phyloP scores from a whole-genome alignment of 2,113 vertebrate species.

The Oreochromis tanganicae region DNA sequence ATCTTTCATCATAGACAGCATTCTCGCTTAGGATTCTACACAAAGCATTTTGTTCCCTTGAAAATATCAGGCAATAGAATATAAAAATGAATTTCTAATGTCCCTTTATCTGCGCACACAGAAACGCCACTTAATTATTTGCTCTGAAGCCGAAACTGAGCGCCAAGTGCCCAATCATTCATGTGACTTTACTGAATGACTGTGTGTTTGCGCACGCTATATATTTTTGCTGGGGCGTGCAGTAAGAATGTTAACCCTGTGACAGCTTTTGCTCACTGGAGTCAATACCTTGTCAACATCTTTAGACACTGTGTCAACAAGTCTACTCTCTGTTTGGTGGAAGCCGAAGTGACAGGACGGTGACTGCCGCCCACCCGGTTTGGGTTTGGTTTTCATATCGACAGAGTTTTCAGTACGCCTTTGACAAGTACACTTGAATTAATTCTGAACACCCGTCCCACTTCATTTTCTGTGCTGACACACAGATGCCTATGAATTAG shows the following conservation, averaged over 20 bases:
- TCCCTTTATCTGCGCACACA: conserved; percentile 23
- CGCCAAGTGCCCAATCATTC: conserved; percentile 22
- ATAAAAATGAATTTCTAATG: conserved; percentile 29
- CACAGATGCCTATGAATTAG: neutral
- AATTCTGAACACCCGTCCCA: neutral
- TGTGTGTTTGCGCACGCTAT: conserved; percentile 2
- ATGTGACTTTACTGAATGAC: conserved; percentile 18
- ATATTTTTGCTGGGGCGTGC: neutral
- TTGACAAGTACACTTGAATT: neutral
- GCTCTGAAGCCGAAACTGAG: conserved; percentile 25
- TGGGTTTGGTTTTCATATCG: conserved; percentile 3
- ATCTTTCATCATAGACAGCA: conserved; percentile 65
- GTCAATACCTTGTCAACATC: conserved; percentile 58
- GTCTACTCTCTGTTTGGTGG: conserved; percentile 13
- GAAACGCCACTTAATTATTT: conserved; percentile 54
- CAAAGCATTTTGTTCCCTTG: conserved; percentile 54
- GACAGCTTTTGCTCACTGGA: conserved; percentile 25
- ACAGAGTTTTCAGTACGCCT: neutral
- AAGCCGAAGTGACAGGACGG: conserved; percentile 36
- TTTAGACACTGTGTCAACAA: conserved; percentile 45
- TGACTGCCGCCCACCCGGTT: conserved; percentile 22
- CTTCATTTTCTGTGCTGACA: neutral
- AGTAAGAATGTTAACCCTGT: conserved; percentile 14
- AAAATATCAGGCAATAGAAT: conserved; percentile 41
- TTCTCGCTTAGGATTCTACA: conserved; percentile 35